Evolutionary conservation across 2,888 invertebrate species (phyloP).

Genomic region (Ceratothoa steindachneri): DNA sequence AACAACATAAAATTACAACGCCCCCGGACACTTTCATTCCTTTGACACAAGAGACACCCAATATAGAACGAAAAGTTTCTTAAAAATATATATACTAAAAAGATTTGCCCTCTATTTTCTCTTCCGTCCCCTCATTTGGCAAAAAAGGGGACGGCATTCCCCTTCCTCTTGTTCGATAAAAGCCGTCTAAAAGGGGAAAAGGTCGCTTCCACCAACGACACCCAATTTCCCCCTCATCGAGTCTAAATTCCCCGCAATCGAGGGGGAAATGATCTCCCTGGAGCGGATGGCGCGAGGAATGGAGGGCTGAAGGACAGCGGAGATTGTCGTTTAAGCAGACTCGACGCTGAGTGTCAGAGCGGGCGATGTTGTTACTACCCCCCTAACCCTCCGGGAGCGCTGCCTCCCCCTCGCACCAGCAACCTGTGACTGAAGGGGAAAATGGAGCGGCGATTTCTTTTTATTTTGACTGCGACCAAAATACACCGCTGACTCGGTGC

Average conservation of each 20-base stretch:
- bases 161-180: not conserved
- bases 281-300: not conserved
- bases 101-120: not conserved
- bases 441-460: no score
- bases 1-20: not conserved
- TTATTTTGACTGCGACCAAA: no score
- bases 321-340: not conserved
- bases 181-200: not conserved
- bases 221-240: constrained; percentile 10
- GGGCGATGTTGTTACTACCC: no score
- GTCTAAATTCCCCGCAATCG: not conserved
- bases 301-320: not conserved
- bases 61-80: not conserved
- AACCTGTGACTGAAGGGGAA: no score
- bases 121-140: not conserved
- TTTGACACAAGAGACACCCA: not conserved
- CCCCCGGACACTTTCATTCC: not conserved
- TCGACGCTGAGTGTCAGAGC: not conserved
- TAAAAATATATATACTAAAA: not conserved
- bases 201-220: constrained; percentile 15
- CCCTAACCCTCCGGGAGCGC: no score
- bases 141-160: not conserved
- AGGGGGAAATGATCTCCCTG: not conserved
- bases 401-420: no score
- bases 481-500: no score